Evolutionary conservation across 2,888 invertebrate genomes (phyloP).

Genomic region (Drosophila fungiperda): DNA sequence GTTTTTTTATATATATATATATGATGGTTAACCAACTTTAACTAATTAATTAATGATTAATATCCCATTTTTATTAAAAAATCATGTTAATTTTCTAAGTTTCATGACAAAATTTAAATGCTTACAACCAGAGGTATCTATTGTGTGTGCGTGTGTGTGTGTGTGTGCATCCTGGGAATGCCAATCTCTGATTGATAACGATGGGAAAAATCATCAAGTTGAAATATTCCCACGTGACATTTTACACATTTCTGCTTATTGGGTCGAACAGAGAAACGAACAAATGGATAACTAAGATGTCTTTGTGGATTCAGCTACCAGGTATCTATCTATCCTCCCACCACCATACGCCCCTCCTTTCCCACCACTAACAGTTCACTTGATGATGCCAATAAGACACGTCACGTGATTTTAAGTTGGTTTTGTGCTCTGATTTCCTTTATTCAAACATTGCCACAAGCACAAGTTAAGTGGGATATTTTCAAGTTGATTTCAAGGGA

Average conservation of each 20-base stretch:
- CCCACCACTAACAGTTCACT: conserved; percentile 18
- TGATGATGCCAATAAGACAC: conserved; percentile 84
- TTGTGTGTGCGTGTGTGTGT: conserved; percentile 6
- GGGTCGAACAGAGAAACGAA: conserved; percentile 18
- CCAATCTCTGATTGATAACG: conserved; percentile 69
- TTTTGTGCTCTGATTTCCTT: conserved; percentile 18
- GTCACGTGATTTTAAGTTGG: conserved; percentile 66
- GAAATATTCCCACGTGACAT: conserved; percentile 74
- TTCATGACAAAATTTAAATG: neutral
- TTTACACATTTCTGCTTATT: conserved; percentile 62
- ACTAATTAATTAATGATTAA: neutral
- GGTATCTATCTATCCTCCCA: conserved; percentile 23
- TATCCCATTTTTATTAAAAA: neutral
- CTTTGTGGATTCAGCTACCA: conserved; percentile 14
- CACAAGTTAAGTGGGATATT: neutral
- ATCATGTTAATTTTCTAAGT: neutral
- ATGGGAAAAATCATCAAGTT: conserved; percentile 53
- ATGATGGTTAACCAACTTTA: neutral
- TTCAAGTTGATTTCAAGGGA: neutral
- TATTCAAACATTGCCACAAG: conserved; percentile 13
- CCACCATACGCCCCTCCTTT: conserved; percentile 1
- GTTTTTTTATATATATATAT: neutral
- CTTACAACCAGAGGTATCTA: conserved; percentile 42
- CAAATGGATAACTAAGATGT: conserved; percentile 14
- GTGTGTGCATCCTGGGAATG: conserved; percentile 56